These are phyloP conservation scores for Heliothis peltigera DNA, from an alignment of 2,888 invertebrate genomes.

Conservation along the genomic window DNA sequence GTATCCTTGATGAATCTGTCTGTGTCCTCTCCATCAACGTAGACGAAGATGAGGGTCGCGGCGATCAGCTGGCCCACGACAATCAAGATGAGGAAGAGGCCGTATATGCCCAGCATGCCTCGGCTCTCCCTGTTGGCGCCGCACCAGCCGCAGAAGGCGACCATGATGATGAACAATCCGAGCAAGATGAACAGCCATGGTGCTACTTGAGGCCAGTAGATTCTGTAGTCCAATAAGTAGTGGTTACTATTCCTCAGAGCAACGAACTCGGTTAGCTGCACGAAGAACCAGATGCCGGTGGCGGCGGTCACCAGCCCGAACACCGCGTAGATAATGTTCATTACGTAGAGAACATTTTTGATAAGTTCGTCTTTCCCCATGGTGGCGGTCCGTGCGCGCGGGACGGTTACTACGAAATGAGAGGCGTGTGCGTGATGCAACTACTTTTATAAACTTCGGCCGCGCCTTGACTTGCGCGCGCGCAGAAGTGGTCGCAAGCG, in stretches of 20 bases:
- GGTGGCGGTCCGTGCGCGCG: constrained; percentile 72
- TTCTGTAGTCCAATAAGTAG: constrained; percentile 83
- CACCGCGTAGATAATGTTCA: constrained; percentile 84
- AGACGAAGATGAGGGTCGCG: constrained; percentile 84
- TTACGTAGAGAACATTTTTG: constrained; percentile 81
- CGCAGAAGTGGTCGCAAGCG: constrained; percentile 51
- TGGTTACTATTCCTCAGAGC: constrained; percentile 84
- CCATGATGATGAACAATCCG: constrained; percentile 81
- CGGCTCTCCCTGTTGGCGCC: constrained; percentile 82
- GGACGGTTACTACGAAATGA: constrained; percentile 81
- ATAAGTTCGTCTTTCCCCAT: constrained; percentile 85
- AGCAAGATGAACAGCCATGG: constrained; percentile 87
- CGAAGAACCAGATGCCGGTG: constrained; percentile 87
- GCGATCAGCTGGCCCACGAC: constrained; percentile 81
- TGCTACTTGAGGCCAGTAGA: constrained; percentile 87
- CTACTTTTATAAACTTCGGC: constrained; percentile 82
- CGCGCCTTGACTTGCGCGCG: constrained; percentile 67
- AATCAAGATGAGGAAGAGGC: constrained; percentile 79
- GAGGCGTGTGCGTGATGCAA: constrained; percentile 76
- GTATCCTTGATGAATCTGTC: constrained; percentile 86
- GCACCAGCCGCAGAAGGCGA: constrained; percentile 85
- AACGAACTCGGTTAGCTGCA: constrained; percentile 84
- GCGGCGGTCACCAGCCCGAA: constrained; percentile 85
- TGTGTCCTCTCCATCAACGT: constrained; percentile 85
- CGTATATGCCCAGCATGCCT: constrained; percentile 82